phyloP scores from a whole-genome alignment of 2,888 invertebrate genomes.

The Macroteleia sp. region DNA sequence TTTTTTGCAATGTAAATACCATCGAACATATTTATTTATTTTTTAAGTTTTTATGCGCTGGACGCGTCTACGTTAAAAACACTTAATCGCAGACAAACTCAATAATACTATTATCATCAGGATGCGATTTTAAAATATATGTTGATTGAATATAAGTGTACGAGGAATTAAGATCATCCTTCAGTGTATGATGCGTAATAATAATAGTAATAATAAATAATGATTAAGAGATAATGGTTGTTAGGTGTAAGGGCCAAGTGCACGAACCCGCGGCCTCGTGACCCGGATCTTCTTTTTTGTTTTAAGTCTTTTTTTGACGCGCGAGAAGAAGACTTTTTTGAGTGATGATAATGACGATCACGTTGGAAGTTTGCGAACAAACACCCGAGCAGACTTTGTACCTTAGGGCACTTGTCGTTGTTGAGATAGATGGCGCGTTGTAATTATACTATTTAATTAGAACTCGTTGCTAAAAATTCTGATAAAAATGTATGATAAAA shows the following conservation, averaged over 20 bases:
- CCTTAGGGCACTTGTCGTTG: constrained; percentile 61
- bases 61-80: constrained; percentile 42
- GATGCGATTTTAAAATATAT: constrained; percentile 33
- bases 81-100: constrained; percentile 30
- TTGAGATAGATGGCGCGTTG: constrained; percentile 57
- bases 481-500: constrained; percentile 56
- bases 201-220: constrained; percentile 14
- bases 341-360: constrained; percentile 33
- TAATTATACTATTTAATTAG: constrained; percentile 60
- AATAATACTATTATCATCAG: constrained; percentile 29
- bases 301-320: constrained; percentile 20
- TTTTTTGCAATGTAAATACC: constrained; percentile 39
- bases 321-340: constrained; percentile 41
- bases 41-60: constrained; percentile 48
- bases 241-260: constrained; percentile 36
- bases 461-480: constrained; percentile 56
- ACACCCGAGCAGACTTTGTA: constrained; percentile 48
- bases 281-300: constrained; percentile 1
- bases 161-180: constrained; percentile 23
- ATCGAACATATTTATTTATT: constrained; percentile 43
- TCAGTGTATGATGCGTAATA: constrained; percentile 29
- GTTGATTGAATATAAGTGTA: constrained; percentile 13
- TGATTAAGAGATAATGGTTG: constrained; percentile 36
- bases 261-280: constrained; percentile 32
- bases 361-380: constrained; percentile 29